Base-by-base conservation (phyloP, 1,140 invertebrate species). In the Drosophila lacteicornis region DNA sequence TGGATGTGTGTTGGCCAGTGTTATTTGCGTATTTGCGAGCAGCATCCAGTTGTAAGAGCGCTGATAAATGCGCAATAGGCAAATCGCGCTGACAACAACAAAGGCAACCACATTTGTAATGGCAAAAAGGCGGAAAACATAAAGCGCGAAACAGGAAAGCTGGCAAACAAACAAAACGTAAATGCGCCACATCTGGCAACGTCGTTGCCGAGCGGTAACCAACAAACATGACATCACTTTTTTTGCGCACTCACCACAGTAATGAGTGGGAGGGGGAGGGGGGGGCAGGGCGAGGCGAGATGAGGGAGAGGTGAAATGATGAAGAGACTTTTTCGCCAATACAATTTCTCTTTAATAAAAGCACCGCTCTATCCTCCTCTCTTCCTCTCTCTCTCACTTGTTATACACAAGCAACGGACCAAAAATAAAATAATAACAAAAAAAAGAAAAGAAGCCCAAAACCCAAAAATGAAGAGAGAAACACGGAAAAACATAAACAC, bases 221-320 rank as follows among this genome's bases (percentile, higher is more conserved):
- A 90, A 90, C 84, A 88, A 88, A 88, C 81, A 88, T 88, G 84
- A 88, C 84, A 88, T 88, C 84, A 88, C 84, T 87, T 88, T 87
- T 82, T 87, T 80, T 80, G 85, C 84, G 85, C 83, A 90, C 85
- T 90, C 85, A 87, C 83, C 83, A 90, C 78, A 88, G 84, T 90
- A 90, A 88, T 63, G 15, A 58, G 17, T 55, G 51, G 47, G 49
- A 51, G 40, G 19, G 19, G 19, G 19, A 22, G 33, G 46, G 50
- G 46, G 50, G 38, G 25, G 33, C 11, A 43, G 43, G 63, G 62
- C 27, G 50, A 47, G 53, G 22, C 57, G 42, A 22, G 43, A 40
- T 17, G 25, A 11, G 38, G n/a, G 57, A 65, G 56, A 60, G 60
- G 53, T 53, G 33, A 61, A 49, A 55, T 33, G 25, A 45, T 33